phyloP scores from a whole-genome alignment of 1,140 invertebrate species.

The Conus betulinus region DNA sequence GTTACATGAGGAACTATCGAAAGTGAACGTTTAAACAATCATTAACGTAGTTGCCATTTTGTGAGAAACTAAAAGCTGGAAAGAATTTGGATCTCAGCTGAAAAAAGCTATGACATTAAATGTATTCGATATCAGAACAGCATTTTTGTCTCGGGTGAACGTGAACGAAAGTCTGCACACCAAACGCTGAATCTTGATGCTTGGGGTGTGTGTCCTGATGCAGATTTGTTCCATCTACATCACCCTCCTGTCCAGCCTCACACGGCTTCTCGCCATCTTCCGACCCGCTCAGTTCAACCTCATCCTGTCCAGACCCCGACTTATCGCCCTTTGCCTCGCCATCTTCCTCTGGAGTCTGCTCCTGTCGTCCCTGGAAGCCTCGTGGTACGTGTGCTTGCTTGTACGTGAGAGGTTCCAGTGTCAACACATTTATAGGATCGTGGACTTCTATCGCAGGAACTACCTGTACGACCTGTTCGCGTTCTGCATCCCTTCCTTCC shows the following conservation, averaged over 20 bases:
- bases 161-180: too few relatives aligned
- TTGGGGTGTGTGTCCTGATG: neutral
- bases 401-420: neutral
- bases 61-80: too few relatives aligned
- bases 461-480: neutral
- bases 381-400: neutral
- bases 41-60: too few relatives aligned
- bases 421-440: neutral
- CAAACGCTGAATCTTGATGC: too few relatives aligned
- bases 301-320: constrained; percentile 10
- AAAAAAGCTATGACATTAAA: too few relatives aligned
- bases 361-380: neutral
- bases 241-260: constrained; percentile 43
- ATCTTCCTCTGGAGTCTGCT: constrained; percentile 12
- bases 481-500: neutral
- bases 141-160: too few relatives aligned
- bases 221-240: constrained; percentile 52
- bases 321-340: neutral
- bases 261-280: constrained; percentile 19
- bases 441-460: neutral
- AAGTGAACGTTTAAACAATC: too few relatives aligned
- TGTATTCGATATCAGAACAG: too few relatives aligned
- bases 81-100: too few relatives aligned
- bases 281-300: neutral
- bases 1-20: too few relatives aligned